phyloP scores from a whole-genome alignment of 2,888 invertebrate genomes.

The Scelioninae gen. 2 region DNA sequence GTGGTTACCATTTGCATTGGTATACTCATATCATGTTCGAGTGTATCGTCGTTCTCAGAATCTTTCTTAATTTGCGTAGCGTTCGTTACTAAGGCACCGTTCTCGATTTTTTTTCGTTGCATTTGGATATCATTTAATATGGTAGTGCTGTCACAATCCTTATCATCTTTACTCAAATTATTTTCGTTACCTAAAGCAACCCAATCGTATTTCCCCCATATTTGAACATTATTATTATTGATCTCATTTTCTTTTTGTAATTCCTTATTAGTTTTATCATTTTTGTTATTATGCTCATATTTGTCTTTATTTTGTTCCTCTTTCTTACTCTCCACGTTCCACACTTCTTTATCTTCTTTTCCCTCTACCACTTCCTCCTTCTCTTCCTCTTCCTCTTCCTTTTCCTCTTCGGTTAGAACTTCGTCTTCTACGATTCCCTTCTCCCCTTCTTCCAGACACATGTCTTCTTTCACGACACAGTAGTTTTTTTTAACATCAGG shows the following conservation, averaged over 20 bases:
- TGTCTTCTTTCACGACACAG: slow-evolving; percentile 12
- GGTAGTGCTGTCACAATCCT: slow-evolving; percentile 57
- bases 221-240: slow-evolving; percentile 57
- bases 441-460: background rate
- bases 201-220: slow-evolving; percentile 61
- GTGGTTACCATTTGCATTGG: slow-evolving; percentile 75
- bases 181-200: slow-evolving; percentile 50
- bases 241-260: slow-evolving; percentile 39
- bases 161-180: slow-evolving; percentile 61
- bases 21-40: slow-evolving; percentile 69
- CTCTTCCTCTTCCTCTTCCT: slow-evolving; percentile 13
- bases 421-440: background rate
- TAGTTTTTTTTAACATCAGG: background rate
- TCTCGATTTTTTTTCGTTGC: slow-evolving; percentile 61
- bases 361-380: slow-evolving; percentile 8
- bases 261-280: background rate
- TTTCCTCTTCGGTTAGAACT: background rate
- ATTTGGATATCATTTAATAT: slow-evolving; percentile 29
- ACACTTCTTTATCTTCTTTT: background rate
- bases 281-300: slow-evolving; percentile 7
- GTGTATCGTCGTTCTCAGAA: slow-evolving; percentile 63
- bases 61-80: slow-evolving; percentile 65
- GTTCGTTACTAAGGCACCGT: slow-evolving; percentile 65
- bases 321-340: background rate
- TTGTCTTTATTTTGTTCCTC: slow-evolving; percentile 1